Conservation (phyloP, 2,888 invertebrate species). For the Ariolimax columbianus region DNA sequence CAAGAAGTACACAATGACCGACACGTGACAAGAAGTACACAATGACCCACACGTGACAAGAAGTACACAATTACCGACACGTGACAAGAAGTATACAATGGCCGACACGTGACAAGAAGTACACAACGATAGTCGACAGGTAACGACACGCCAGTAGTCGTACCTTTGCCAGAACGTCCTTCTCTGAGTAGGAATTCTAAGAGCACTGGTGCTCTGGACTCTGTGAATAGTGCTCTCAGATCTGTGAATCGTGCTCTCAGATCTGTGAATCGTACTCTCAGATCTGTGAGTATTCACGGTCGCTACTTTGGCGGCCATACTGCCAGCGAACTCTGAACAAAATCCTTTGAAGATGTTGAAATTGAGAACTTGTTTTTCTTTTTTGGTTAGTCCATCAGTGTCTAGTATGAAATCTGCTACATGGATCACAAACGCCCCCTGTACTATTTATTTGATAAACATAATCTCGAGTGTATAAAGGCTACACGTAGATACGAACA, state of each 20-base stretch:
- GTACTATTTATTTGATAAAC: no score
- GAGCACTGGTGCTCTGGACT: slow-evolving; percentile 88
- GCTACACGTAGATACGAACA: no score
- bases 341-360: no score
- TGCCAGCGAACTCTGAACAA: no score
- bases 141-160: slow-evolving; percentile 59
- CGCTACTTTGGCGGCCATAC: slow-evolving; percentile 18
- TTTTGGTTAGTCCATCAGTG: no score
- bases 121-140: not conserved
- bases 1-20: not conserved
- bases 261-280: slow-evolving; percentile 78
- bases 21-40: not conserved
- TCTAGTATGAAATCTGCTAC: no score
- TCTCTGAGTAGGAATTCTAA: slow-evolving; percentile 84
- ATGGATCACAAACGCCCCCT: no score
- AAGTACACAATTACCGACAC: no score
- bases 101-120: not conserved
- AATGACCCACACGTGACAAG: no score
- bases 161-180: slow-evolving; percentile 92
- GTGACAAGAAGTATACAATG: not conserved
- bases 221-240: slow-evolving; percentile 75
- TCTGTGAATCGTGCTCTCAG: slow-evolving; percentile 84
- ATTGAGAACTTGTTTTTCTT: no score
- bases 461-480: no score
- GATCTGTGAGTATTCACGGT: not conserved